phyloP scores from a whole-genome alignment of 2,888 invertebrate genomes.

The Ophonus ardosiacus region DNA sequence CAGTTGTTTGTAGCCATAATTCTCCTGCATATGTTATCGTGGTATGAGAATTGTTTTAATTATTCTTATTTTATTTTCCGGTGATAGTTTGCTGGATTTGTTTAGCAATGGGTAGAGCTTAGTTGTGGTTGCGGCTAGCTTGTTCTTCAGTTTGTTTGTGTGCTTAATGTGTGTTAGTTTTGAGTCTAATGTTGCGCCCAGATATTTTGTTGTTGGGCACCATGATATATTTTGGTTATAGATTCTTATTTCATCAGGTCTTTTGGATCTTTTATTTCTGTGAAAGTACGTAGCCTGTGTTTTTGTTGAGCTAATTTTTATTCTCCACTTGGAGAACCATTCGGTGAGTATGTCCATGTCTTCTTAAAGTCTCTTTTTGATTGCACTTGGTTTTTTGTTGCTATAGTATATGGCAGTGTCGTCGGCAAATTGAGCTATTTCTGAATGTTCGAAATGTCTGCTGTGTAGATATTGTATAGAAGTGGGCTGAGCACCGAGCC shows the following conservation, averaged over 20 bases:
- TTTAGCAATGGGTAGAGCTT: slow-evolving; percentile 52
- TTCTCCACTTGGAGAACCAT: slow-evolving; percentile 61
- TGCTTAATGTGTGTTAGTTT: slow-evolving; percentile 65
- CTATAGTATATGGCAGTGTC: slow-evolving; percentile 66
- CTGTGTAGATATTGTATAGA: slow-evolving; percentile 64
- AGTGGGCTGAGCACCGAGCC: slow-evolving; percentile 65
- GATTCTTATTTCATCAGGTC: slow-evolving; percentile 37
- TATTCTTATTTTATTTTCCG: slow-evolving; percentile 64
- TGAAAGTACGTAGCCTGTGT: slow-evolving; percentile 47
- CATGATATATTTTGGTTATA: slow-evolving; percentile 33
- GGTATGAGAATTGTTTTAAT: slow-evolving; percentile 65
- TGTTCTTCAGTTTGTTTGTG: slow-evolving; percentile 24
- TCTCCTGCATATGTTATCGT: slow-evolving; percentile 61
- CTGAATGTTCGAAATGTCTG: slow-evolving; percentile 64
- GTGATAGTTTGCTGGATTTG: slow-evolving; percentile 1
- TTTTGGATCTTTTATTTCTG: slow-evolving; percentile 1
- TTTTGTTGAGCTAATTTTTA: slow-evolving; percentile 61
- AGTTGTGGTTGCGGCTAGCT: slow-evolving; percentile 48
- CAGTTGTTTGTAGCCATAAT: slow-evolving; percentile 59
- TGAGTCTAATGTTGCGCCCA: slow-evolving; percentile 65
- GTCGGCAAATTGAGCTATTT: slow-evolving; percentile 65
- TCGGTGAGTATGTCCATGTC: slow-evolving; percentile 12
- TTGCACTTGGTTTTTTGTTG: slow-evolving; percentile 64
- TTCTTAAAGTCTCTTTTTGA: slow-evolving; percentile 65
- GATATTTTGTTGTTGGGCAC: slow-evolving; percentile 61